Base-by-base conservation (phyloP, 2,888 invertebrate species). In the Ariolimax columbianus region DNA sequence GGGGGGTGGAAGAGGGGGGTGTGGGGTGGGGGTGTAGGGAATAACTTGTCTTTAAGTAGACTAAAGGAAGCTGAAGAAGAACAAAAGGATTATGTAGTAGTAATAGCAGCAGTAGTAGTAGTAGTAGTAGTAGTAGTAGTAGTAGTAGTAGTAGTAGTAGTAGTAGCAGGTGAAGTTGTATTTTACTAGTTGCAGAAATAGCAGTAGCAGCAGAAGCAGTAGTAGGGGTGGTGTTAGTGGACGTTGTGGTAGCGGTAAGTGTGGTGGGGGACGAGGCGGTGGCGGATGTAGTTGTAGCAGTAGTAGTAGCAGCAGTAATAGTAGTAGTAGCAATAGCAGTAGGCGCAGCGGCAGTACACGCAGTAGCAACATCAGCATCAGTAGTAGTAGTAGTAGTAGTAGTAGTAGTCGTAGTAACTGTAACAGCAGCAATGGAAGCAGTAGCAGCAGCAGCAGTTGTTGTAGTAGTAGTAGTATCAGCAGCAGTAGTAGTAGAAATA, bases 321-420 rank as follows among this genome's bases (percentile, higher is more conserved):
- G 47, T 47, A 47, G 47, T 47, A 14, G 14, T 47, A 14, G 47
- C 14, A 47, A 14, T 73, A 77, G 77, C 51, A 77, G 77, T 77
- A 51, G 51, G 47, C 26, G 77, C 51, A 77, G 77, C 51, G 51
- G 77, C 51, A 77, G 77, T 77, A 51, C n/a, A 51, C 26, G 77
- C 51, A 77, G 77, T 77, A 51, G 77, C 51, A 51, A 51, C 51
- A n/a, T 47, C 51, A 51, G 51, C 51, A 51, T 47, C 51, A 77
- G 77, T 77, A 77, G 77, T 77, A 51, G 77, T 77, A 77, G 77
- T 77, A 77, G 77, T 77, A 77, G 77, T 77, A 55, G 77, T 77
- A 30, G 77, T 77, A 30, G 77, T 77, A 30, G 77, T 77, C 47
- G 77, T 77, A 77, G 77, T 77, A 51, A 51, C 51, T 51, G 77